A percentile compares a stretch with the other conserved stretches of the same genome.
Conservation (phyloP, 2,797 vertebrate species). For the Poecile montanus region DNA sequence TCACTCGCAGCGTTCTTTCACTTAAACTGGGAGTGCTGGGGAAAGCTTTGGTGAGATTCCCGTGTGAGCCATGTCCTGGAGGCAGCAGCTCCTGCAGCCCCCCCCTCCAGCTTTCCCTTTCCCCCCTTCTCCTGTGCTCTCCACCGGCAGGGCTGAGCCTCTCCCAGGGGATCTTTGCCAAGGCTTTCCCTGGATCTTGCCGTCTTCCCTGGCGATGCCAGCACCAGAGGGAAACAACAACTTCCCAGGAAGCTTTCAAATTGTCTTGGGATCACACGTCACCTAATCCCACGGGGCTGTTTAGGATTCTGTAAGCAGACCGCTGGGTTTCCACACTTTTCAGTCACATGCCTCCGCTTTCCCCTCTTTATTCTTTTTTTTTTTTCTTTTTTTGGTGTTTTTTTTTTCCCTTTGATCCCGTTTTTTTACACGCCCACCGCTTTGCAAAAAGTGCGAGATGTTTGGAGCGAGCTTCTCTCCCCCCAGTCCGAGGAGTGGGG, state of each 20-base stretch:
- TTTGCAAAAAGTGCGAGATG: constrained; percentile 8
- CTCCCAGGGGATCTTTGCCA: not conserved
- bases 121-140: not conserved
- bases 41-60: not conserved
- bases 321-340: not conserved
- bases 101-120: not conserved
- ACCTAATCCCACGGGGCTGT: not conserved
- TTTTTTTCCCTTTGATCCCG: accelerated
- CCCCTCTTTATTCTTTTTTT: not conserved
- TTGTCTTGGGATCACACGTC: not conserved
- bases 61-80: accelerated
- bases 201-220: not conserved
- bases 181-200: not conserved
- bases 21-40: not conserved
- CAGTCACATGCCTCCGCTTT: constrained; percentile 33
- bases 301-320: not conserved
- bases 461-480: constrained; percentile 31
- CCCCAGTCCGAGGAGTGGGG: not conserved
- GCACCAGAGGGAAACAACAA: not conserved
- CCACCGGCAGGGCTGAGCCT: not conserved
- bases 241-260: not conserved
- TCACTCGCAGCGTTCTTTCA: not conserved
- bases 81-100: not conserved
- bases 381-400: too few species aligned
- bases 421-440: not conserved